Evolutionary conservation across 2,113 vertebrate genomes (phyloP).

Genomic region (Myiozetetes cayanensis): DNA sequence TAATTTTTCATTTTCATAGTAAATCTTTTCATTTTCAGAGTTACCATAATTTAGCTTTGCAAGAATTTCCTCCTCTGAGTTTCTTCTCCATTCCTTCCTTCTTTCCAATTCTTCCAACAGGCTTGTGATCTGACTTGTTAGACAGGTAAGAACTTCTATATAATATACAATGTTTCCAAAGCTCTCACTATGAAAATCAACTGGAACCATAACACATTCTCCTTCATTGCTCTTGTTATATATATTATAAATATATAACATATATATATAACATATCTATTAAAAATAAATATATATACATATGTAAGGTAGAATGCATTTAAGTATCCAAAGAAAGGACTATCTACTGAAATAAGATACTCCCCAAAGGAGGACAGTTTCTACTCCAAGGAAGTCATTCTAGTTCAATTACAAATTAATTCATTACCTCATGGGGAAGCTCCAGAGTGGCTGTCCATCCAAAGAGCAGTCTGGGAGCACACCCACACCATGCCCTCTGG

Average conservation of each 20-base stretch:
- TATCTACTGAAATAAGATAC: neutral
- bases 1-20: conserved; percentile 77
- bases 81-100: conserved; percentile 64
- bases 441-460: too few relatives aligned
- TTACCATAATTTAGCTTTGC: conserved; percentile 72
- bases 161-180: neutral
- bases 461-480: too few relatives aligned
- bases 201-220: neutral
- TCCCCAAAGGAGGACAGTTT: neutral
- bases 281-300: too few relatives aligned
- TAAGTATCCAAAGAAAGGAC: neutral
- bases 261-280: too few relatives aligned
- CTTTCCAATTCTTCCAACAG: conserved; percentile 73
- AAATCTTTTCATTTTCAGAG: conserved; percentile 74
- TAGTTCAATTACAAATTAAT: neutral
- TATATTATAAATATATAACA: too few relatives aligned
- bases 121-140: conserved; percentile 77
- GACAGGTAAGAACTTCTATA: neutral
- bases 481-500: too few relatives aligned
- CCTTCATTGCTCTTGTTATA: neutral
- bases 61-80: conserved; percentile 69
- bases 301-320: neutral
- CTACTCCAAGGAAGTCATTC: neutral
- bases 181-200: neutral
- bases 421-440: neutral